Evolutionary conservation across 35 echinoderm and acorn worm species (phyloP), one percentile per base, ranked within the genome.

Genomic region (Hemicentrotus pulcherrimus): DNA sequence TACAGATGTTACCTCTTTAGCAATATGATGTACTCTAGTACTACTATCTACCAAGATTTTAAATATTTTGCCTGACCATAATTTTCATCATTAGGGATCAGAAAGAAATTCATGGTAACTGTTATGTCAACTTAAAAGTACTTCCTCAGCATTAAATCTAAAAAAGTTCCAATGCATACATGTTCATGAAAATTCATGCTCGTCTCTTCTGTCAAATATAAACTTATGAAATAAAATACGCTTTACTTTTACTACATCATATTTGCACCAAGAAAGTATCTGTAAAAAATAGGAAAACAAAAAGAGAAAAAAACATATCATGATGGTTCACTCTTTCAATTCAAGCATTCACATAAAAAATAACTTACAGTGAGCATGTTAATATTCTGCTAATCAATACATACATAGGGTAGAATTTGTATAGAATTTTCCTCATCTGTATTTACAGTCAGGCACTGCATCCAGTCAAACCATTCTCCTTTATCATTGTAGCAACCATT

Each of bases 391-490:
- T 70, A 97, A 48, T 97, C 95, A 86, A 97, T 86, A 22, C 88
- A 91, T 88, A 97, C 95, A 95, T 97, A 97, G 4, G 96, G 96
- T 94, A 97, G 88, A 61, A 97, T 97, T 92, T 97, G 96, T 91
- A 97, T 91, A 94, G 95, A 59, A 92, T 95, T 93, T 46, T 97
- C 96, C 9, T 95, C 96, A 78, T 94, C 47, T 32, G 91, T 94
- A 78, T 92, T 88, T 89, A 95, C 92, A 30, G 86, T 86, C 31
- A 97, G 91, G 86, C 95, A 95, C 92, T 95, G 86, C 78, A 86
- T 97, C 96, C 96, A 97, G 41, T 97, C 96, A 89, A 70, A 95
- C 96, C 96, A 97, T 48, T 95, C 91, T 9, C 92, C 91, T 47
- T 85, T 86, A 85, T 95, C 47, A 46, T 95, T 90, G 47, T 94